Percentiles rank a stretch among this genome's conserved stretches.
Conservation (phyloP, 2,888 invertebrate species). For the Salticus scenicus region DNA sequence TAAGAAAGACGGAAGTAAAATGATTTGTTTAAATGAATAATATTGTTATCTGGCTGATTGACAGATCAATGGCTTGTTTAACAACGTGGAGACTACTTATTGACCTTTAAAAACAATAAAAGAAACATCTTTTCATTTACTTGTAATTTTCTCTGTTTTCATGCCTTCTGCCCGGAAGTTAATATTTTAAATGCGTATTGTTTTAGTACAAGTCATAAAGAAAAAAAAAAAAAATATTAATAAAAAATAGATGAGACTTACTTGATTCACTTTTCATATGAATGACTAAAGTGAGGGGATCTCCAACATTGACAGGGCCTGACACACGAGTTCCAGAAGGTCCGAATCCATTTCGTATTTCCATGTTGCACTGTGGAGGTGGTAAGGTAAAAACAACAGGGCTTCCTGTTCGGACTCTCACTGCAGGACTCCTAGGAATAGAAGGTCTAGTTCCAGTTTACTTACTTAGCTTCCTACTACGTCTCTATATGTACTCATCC, state of each 20-base stretch:
- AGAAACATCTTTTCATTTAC: too few relatives aligned
- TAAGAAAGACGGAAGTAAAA: too few relatives aligned
- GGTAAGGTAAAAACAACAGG: constrained; percentile 95
- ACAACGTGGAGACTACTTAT: too few relatives aligned
- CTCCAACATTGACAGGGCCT: constrained; percentile 93
- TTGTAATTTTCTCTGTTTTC: too few relatives aligned
- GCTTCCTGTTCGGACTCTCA: constrained; percentile 85
- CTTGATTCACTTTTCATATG: constrained; percentile 96
- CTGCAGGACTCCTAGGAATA: constrained; percentile 23
- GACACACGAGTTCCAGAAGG: constrained; percentile 88
- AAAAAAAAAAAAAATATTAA: too few relatives aligned
- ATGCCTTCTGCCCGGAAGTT: too few relatives aligned
- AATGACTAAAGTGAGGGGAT: constrained; percentile 91
- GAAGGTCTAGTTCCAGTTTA: constrained; percentile 35
- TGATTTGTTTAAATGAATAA: too few relatives aligned
- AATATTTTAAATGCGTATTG: too few relatives aligned
- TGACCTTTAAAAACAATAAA: too few relatives aligned
- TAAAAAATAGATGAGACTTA: constrained; percentile 76
- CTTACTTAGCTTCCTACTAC: background rate
- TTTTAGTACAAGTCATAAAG: too few relatives aligned
- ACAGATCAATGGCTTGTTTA: too few relatives aligned
- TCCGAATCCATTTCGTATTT: constrained; percentile 92
- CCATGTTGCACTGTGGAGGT: constrained; percentile 97
- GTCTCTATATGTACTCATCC: background rate
- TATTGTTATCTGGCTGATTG: too few relatives aligned